Base-by-base conservation (phyloP, 1,140 invertebrate species). In the Diploscapter pachys region DNA sequence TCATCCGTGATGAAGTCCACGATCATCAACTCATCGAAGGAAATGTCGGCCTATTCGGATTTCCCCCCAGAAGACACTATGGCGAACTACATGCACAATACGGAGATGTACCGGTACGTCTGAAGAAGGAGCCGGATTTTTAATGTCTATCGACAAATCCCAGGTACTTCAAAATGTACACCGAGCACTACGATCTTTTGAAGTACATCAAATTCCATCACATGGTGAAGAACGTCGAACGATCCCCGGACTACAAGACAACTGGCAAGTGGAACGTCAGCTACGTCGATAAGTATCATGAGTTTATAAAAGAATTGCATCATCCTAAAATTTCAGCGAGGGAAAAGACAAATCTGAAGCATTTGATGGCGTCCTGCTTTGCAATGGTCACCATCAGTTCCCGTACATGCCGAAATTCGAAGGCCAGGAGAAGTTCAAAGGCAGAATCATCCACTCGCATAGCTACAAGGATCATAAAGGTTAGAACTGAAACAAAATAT, bases 1-100 rank as follows among this genome's bases (percentile, higher is more conserved):
- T 83, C 82, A 0, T 86, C 86, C 2, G 85, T 86, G 2, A 82
- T 84, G 80, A 82, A 82, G 53, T 82, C 80, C 50, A 86, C 84
- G 4, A 79, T 88, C 5, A 85, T 86, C 65, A 88, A 88, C 76
- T 85, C 86, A 2, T 86, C 85, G 65, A 88, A 88, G 73, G 87
- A 88, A 75, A 82, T 88, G 79, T 86, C 85, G 80, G 80, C 82
- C 0, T 88, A 82, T 80, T 87, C 86, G 63, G 87, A 88, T 78
- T 88, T 85, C 69, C 87, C 87, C 3, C 85, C 86, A 5, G 84
- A 86, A 4, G 72, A 61, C 5, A 80, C 86, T 4, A 86, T 77
- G 68, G 85, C 87, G 0, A 83, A 84, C 71, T 87, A 82, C 76
- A 86, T 87, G 86, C 86, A 85, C 75, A 84, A 87, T 77, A 80